Percentiles rank a stretch among this genome's conserved stretches.
Evolutionary conservation across 2,797 vertebrate genomes (phyloP).

Genomic region (Vultur gryphus): DNA sequence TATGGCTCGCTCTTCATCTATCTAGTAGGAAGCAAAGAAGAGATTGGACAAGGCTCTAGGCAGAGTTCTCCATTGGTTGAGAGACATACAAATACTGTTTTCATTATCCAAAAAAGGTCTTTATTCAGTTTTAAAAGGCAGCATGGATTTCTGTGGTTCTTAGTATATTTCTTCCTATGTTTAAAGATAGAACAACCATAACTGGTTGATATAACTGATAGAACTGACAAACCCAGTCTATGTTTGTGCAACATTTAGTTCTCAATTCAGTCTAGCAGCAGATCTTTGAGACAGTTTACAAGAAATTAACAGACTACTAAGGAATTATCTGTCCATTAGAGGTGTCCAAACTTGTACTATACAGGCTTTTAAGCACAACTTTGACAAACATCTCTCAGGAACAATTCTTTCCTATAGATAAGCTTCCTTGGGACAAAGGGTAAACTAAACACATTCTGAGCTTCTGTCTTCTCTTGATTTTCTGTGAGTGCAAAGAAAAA

Average conservation of each 20-base stretch:
- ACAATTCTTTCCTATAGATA: not conserved
- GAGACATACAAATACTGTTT: not conserved
- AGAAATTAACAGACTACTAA: not conserved
- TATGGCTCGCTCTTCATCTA: rapidly evolving
- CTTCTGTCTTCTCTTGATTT: not conserved
- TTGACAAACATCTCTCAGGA: not conserved
- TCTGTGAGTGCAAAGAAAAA: not conserved
- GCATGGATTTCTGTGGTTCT: not conserved
- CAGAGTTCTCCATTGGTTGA: not conserved
- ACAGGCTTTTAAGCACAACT: not conserved
- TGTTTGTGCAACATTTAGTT: not conserved
- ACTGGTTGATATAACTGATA: not conserved
- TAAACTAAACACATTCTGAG: not conserved
- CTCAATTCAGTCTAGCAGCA: not conserved
- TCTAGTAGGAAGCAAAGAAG: not conserved
- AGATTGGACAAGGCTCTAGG: not conserved
- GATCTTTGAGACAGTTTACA: not conserved
- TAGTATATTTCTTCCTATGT: not conserved
- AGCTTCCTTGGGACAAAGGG: not conserved
- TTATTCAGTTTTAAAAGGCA: not conserved
- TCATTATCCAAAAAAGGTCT: not conserved
- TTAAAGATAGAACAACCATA: not conserved
- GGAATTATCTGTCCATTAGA: not conserved
- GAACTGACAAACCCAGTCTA: not conserved
- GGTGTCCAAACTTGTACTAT: not conserved